Evolutionary conservation across 2,113 vertebrate species (phyloP), one percentile per base, ranked within the genome.

Genomic region (Emydura subglobosa): DNA sequence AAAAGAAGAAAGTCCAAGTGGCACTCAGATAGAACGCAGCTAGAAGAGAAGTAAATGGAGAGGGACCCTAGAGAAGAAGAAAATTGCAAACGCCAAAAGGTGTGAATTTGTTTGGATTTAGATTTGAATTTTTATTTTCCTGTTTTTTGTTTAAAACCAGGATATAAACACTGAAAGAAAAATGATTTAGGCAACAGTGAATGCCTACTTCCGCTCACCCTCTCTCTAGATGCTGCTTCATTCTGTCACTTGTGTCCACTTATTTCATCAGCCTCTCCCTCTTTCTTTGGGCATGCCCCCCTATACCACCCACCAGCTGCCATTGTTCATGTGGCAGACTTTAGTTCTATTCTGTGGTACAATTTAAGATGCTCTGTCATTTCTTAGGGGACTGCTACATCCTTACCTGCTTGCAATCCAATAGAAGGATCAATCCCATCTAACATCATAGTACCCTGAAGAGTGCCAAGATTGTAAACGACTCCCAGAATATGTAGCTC

Each of bases 401-500:
- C 79, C 98, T 98, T 97, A 99, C 99, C 99, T 98, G 97, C 87
- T 88, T 98, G 98, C 86, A 98, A 96, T 97, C 98, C 98, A 95
- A 97, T 79, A 94, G 98, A 96, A 95, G 97, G 97, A 92, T 98
- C 97, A 94, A 98, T 96, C 72, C 98, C 98, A 96, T 99, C 99
- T 93, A 98, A 97, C 83, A 98, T 79, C 95, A 95, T 61, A 50
- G 97, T 95, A 95, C 98, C 89, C 85, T 98, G 98, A 79, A 98
- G 94, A 90, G 98, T 98, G 96, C 99, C 98, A 96, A 99, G 98
- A 97, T 99, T 99, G 98, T 99, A 99, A 88, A 99, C 98, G 92
- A 99, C 97, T 95, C 99, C 99, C 90, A 99, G 98, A 96, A 99
- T 99, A 97, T 99, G 99, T 97, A 99, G 98, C 96, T 99, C 99